Evolutionary conservation across 2,888 invertebrate genomes (phyloP).

Genomic region (Drosophila maculinotata): DNA sequence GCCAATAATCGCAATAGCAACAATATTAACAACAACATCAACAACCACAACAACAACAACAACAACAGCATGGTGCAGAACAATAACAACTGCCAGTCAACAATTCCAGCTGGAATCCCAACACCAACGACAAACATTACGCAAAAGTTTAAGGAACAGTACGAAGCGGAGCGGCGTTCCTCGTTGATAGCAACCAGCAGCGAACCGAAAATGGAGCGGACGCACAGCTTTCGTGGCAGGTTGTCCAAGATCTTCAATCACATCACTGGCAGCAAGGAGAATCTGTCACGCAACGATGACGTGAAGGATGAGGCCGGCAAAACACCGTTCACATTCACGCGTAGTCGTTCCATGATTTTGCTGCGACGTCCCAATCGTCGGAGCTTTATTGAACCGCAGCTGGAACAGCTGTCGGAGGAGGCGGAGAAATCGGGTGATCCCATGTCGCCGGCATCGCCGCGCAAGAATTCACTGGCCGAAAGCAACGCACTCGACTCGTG

Average conservation of each 20-base stretch:
- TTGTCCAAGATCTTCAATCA: constrained; percentile 83
- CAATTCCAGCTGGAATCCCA: constrained; percentile 2
- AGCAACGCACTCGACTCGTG: constrained; percentile 18
- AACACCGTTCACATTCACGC: constrained; percentile 81
- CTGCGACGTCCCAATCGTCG: constrained; percentile 83
- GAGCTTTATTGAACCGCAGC: constrained; percentile 83
- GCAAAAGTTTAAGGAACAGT: constrained; percentile 70
- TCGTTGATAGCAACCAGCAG: constrained; percentile 40
- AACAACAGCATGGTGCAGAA: constrained; percentile 36
- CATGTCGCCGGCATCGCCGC: constrained; percentile 75
- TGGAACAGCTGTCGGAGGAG: constrained; percentile 84
- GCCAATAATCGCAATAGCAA: constrained; percentile 39
- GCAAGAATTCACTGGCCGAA: constrained; percentile 73
- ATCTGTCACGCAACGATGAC: constrained; percentile 70
- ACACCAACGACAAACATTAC: constrained; percentile 41
- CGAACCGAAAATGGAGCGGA: constrained; percentile 83
- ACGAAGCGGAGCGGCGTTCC: constrained; percentile 58
- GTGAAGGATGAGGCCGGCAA: constrained; percentile 52
- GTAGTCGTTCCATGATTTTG: constrained; percentile 84
- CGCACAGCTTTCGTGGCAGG: constrained; percentile 84
- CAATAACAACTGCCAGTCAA: constrained; percentile 38
- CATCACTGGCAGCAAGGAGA: constrained; percentile 84
- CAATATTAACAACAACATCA: constrained; percentile 36
- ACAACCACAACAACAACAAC: constrained; percentile 33
- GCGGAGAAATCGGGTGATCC: constrained; percentile 78